Base-by-base conservation (phyloP, 2,888 invertebrate species). In the Dryadula phaetusa region DNA sequence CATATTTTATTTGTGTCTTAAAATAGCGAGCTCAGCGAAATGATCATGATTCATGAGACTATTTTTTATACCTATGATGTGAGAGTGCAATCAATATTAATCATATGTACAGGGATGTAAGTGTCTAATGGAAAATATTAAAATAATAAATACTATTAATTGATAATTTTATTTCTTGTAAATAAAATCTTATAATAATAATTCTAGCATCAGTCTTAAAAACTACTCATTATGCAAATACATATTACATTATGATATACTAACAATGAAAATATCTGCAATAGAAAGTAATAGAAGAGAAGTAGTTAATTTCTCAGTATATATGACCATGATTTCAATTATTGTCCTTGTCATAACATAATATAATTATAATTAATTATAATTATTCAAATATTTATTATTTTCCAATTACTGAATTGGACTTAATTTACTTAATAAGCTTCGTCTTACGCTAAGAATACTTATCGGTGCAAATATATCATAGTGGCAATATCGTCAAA, bases 131-230 rank as follows among this genome's bases (percentile, higher is more conserved):
- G 4, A n/a, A n/a, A 53, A 32, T 12, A 8, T 10, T n/a, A 18
- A 64, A 56, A 64, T 34, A 34, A 46, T 46, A 12, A 37, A 12
- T 37, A 2, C 14, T 28, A 47, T 18, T 22, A 28, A n/a, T 12
- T 56, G 34, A 18, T 22, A 47, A 37, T 16, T 56, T 64, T 46
- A 56, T 34, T 64, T 54, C 18, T 42, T 25, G 25, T 62, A 34
- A 44, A 60, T 66, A 54, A 62, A 58, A 65, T 49, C 18, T 61
- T 49, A 49, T 25, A 44, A 56, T 46, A 46, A 40, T 32, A 42
- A 32, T 49, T 44, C 58, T 64, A 58, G 32, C 54, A 60, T 70
- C 70, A 70, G 70, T 70, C 70, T 70, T 70, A 70, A 61, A 58
- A 66, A 61, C 66, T 70, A 70, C n/a, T 60, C 40, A 12, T 37